Conservation (phyloP, 2,113 vertebrate species). For the Hemicordylus capensis region DNA sequence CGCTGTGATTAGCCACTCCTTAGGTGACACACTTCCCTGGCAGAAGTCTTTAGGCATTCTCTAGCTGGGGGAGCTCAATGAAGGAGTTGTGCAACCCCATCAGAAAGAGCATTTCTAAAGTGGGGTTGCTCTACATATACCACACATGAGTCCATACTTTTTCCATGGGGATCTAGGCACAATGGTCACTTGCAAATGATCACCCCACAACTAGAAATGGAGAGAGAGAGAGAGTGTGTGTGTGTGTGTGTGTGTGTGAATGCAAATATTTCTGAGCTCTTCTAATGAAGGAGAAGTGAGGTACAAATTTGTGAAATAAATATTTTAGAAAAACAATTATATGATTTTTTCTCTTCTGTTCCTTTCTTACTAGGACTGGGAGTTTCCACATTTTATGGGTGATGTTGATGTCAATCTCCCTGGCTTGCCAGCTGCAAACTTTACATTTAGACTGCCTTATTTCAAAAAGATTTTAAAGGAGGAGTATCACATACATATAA, state of each 20-base stretch:
- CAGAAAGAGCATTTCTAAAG: background rate
- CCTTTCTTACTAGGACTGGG: constrained; percentile 88
- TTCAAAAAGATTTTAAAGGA: constrained; percentile 94
- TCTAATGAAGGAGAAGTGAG: background rate
- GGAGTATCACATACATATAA: constrained; percentile 96
- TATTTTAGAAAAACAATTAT: background rate
- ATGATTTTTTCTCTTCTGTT: constrained; percentile 17
- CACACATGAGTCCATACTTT: background rate
- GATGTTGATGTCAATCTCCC: constrained; percentile 96
- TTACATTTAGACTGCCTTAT: constrained; percentile 92
- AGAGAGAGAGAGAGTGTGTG: too few species aligned
- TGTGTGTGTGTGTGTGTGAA: background rate
- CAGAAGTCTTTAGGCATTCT: background rate
- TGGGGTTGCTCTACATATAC: too few species aligned
- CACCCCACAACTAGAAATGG: background rate
- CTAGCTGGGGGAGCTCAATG: too few species aligned
- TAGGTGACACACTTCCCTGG: background rate
- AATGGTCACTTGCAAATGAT: background rate
- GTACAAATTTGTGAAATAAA: background rate
- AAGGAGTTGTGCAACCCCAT: background rate
- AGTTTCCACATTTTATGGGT: constrained; percentile 98
- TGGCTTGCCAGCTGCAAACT: constrained; percentile 90
- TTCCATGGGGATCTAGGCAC: background rate
- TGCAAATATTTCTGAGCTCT: background rate
- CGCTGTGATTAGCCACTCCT: background rate